Evolutionary conservation across 2,113 vertebrate species (phyloP).

Genomic region (Neolamprologus kungweensis): DNA sequence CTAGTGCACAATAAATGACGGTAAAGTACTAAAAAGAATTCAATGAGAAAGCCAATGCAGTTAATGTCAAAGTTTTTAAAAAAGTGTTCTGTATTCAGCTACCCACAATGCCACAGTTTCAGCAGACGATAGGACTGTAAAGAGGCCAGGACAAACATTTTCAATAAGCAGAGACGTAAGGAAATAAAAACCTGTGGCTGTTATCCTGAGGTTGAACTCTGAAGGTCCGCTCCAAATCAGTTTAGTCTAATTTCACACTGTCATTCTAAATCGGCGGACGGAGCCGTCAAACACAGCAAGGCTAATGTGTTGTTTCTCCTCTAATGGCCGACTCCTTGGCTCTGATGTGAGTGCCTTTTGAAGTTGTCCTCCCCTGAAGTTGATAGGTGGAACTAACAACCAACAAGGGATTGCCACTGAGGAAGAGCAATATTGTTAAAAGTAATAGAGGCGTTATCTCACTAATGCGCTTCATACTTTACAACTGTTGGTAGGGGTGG

Average conservation of each 20-base stretch:
- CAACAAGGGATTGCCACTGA: background rate
- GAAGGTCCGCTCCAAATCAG: background rate
- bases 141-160: background rate
- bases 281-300: slow-evolving; percentile 22
- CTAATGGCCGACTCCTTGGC: slow-evolving; percentile 26
- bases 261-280: slow-evolving; percentile 13
- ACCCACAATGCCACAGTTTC: background rate
- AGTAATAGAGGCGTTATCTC: slow-evolving; percentile 56
- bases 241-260: slow-evolving; percentile 40
- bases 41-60: background rate
- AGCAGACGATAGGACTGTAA: background rate
- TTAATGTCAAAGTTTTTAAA: background rate
- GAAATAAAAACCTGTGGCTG: background rate
- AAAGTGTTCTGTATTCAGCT: background rate
- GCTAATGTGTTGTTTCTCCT: slow-evolving; percentile 41
- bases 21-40: background rate
- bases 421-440: slow-evolving; percentile 36
- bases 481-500: background rate
- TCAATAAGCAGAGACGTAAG: background rate
- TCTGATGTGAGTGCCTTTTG: slow-evolving; percentile 28
- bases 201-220: slow-evolving; percentile 28
- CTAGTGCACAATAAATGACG: background rate
- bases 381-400: slow-evolving; percentile 53
- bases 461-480: slow-evolving; percentile 46
- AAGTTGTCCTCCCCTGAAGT: slow-evolving; percentile 16